Base-by-base conservation (phyloP, 2,888 invertebrate species). In the Argyresthia goedartella region DNA sequence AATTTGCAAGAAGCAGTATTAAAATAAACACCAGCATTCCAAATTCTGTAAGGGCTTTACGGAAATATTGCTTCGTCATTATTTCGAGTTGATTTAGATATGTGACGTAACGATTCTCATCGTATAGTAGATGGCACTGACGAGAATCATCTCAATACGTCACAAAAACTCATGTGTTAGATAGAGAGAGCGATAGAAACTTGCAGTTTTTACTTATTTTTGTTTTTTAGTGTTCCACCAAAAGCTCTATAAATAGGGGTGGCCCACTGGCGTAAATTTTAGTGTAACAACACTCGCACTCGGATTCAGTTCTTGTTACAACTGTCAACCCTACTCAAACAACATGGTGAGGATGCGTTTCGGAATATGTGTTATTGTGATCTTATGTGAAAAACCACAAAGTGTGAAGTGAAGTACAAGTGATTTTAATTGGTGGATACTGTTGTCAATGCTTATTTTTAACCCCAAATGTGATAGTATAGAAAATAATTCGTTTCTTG, bases 261-360 rank as follows among this genome's bases (percentile, higher is more conserved):
- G 73, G 69, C 65, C 69, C 60, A 62, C 69, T 68, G 68, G 71
- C 69, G 73, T 70, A 68, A 71, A 76, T 69, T 74, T 72, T 79
- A 86, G 86, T 86, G 86, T 85, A 82, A 82, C 79, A 78, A 71
- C 84, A 86, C 82, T 84, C 86, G 86, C 86, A 84, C 81, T 80
- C 84, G 72, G 74, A 74, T 81, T 81, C 81, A 72, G 86, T 86
- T 85, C 85, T 81, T 81, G 81, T 85, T 81, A 79, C 81, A 64
- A 70, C 79, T 71, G 69, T 65, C 73, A 73, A 73, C 70, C 71
- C 75, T 67, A 71, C 64, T 68, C 62, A 67, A 57, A 61, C 71
- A 77, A 61, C 67, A 84, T 86, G 85, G 85, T 86, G 82, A 86
- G 85, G 25, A 43, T 44, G 39, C 1, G 39, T 6, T n/a, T 39